Evolutionary conservation across 2,797 vertebrate genomes (phyloP), one percentile per base, ranked within the genome.

Genomic region (Anabacerthia variegaticeps): DNA sequence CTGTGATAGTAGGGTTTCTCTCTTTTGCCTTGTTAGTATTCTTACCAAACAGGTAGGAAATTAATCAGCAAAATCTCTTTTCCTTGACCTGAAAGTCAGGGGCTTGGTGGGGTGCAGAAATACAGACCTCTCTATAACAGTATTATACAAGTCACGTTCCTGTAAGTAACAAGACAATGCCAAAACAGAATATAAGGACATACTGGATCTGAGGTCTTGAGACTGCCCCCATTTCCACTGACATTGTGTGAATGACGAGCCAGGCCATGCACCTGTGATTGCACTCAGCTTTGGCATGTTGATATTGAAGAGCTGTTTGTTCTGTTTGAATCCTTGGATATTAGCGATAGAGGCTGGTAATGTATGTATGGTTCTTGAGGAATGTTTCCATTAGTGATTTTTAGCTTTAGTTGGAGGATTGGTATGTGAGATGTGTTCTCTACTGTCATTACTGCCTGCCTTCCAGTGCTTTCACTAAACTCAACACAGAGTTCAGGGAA

Each of bases 151-250:
- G 4, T 43, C 12, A 9, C 13, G 6, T 22, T 88, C 12, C 18
- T 49, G 0, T 28, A 4, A 48, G 14, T 43, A 77, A n/a, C 9
- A 36, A 32, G 59, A 21, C 14, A 43, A 1, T 9, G 9, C n/a
- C 51, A 37, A 5, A 67, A 14, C n/a, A 68, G 58, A 52, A 19
- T 55, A 9, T 72, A 32, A 56, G 30, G 37, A 9, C 58, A 22
- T n/a, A 5, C 21, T 54, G 55, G 49, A 89, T 22, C 32, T 52
- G 84, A 72, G 62, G 3, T 66, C 30, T 84, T 58, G 49, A 67
- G 24, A 51, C 30, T 76, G 44, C 27, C 5, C 8, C 12, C 6
- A 0, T 48, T 93, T 41, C 62, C 43, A 12, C 21, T 56, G 58
- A 27, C 67, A 56, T 52, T 36, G 41, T 34, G 34, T 3, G 6